Evolutionary conservation across 1,140 invertebrate species (phyloP), one percentile per base, ranked within the genome.

Genomic region (Microplitis demolitor): DNA sequence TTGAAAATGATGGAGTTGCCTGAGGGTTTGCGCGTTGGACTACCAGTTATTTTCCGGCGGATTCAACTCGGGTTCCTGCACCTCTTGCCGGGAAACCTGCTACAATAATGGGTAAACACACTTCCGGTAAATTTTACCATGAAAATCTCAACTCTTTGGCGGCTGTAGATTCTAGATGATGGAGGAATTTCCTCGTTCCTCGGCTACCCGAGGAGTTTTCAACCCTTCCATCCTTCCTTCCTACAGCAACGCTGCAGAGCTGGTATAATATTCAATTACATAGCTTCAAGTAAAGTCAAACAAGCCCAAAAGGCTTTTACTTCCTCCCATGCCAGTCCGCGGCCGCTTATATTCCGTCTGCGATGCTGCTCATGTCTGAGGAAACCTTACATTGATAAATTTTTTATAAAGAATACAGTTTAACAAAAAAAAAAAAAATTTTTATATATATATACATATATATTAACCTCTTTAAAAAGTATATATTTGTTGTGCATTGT

Each of bases 211-310:
- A 74, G 74, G 74, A 78, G 77, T 78, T 80, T 80, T 78, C 74
- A 75, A 78, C 77, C 78, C 78, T 78, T 77, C 73, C 69, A 74
- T 45, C 39, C 5, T 45, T 24, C 24, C 39, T 45, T 45, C 6
- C 39, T 45, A 9, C 39, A 9, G 39, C 39, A 9, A 66, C 73
- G 66, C 75, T 24, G 31, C 56, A 58, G 74, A 72, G 73, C 77
- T 80, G 78, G 77, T 78, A 78, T 78, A 80, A 80, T 80, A 80
- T 80, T 80, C 78, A 78, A 80, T 80, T 80, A 80, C 77, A 80
- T 78, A 80, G 79, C 77, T 80, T 77, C 76, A 78, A 80, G 78
- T 80, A 80, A 80, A 80, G 79, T 80, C 75, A 80, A 80, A 80
- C 79, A 80, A 78, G 76, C 79, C 78, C 74, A 77, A 72, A 76